Base-by-base conservation (phyloP, 2,797 vertebrate genomes). In the Hypotaenidia philippensis region DNA sequence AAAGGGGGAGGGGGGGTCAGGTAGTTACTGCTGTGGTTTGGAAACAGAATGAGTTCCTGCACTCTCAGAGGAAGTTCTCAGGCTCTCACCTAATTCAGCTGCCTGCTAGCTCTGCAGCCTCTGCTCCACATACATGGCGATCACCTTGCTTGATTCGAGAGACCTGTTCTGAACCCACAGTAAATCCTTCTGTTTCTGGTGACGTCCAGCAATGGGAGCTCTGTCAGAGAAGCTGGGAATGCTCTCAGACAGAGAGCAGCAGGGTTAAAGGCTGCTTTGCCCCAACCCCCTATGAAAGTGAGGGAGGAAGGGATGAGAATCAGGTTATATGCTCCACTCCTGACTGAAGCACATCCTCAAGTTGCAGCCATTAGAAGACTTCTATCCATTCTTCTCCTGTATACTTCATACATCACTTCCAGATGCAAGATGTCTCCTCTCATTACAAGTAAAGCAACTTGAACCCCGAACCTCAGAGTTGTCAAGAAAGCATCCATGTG, bases 81-180 rank as follows among this genome's bases (percentile, higher is more conserved):
- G 11, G n/a, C 19, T 77, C 32, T 41, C 34, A 29, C 18, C 60
- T 78, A 40, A 60, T 52, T 53, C 27, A 34, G 22, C 41, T 71
- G 27, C 68, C 13, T 5, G 34, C 20, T 17, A 3, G 34, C 27
- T 40, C 71, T 53, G 19, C 7, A 87, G 13, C 49, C 27, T 52
- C 49, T 77, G 49, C n/a, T 81, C 49, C 41, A 0, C 4, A 8
- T 8, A 56, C 5, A 3, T 4, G 9, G 32, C 0, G 1, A 68
- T n/a, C 13, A 49, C 38, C 36, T 45, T 36, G 16, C 26, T 57
- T 71, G 27, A 7, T 50, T 78, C 75, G 5, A 8, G 38, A 77
- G 32, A 55, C 8, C 27, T 63, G 3, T n/a, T 83, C 34, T 72
- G 26, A 76, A 3, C 20, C 26, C 75, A 12, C 23, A 56, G 31